Evolutionary conservation across 2,797 vertebrate genomes (phyloP), one percentile per base, ranked within the genome.

Genomic region (Potorous gilbertii): DNA sequence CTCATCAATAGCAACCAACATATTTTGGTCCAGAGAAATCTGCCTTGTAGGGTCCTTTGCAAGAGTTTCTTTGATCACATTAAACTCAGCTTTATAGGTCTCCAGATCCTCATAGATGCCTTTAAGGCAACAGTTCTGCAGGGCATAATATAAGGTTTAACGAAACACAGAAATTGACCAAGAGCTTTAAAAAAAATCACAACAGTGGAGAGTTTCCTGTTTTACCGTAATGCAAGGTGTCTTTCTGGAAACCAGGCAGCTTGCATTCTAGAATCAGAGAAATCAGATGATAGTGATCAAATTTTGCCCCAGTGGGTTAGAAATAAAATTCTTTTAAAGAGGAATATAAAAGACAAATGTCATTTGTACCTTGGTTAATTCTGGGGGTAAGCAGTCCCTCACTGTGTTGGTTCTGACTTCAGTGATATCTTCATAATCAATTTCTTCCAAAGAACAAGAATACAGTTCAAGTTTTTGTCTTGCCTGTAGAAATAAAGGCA

Each of bases 31-130:
- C 91, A 97, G 56, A 93, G 57, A 50, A 90, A 97, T 94, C 92
- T 97, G 97, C 54, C 59, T 96, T 29, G 87, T 55, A 62, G 96
- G 97, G 46, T 97, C 96, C 93, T 95, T 95, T 74, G 98, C 91
- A 8, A 98, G 97, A 3, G 95, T 92, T 0, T 91, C 90, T 0
- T 2, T 89, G 4, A 98, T 96, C 28, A 55, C 92, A 59, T 95
- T 93, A 95, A 99, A 98, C 92, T 98, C 96, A 12, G 95, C 29
- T 57, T 96, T 97, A 94, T 99, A 99, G 94, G 98, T 93, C 12
- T 95, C 96, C 97, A 99, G 94, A 94, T 99, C 99, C 87, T 98
- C 97, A 5, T 97, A 98, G 97, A 99, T 99, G 92, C 98, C 99
- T 52, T 55, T 97, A 95, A 99, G 97, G 97, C 99, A 99, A 92